Conservation (phyloP, 2,797 vertebrate genomes). For the Mergus octosetaceus region DNA sequence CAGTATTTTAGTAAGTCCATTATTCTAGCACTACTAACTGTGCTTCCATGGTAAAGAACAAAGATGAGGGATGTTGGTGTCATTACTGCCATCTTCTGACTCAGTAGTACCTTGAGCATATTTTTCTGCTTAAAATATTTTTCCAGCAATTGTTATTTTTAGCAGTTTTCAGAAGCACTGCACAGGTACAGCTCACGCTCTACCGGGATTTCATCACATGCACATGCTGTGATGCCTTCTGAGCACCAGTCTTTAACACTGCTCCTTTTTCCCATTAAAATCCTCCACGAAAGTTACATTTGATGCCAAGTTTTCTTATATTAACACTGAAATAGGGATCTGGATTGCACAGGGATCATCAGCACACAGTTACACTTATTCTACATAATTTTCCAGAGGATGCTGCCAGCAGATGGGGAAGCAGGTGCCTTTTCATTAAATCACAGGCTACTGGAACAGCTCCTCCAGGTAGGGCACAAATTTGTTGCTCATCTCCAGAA, state of each 20-base stretch:
- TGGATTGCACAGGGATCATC: background rate
- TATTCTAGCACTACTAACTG: background rate
- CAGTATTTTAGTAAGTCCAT: background rate
- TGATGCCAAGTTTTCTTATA: background rate
- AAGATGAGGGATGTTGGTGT: background rate
- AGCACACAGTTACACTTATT: background rate
- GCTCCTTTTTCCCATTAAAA: background rate
- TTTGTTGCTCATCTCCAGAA: background rate
- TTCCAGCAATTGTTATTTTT: background rate
- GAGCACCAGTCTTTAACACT: background rate
- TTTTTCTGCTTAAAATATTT: background rate
- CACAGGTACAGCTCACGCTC: background rate
- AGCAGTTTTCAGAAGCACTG: background rate
- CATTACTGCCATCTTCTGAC: conserved; percentile 52
- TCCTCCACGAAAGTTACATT: background rate
- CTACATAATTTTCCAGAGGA: background rate
- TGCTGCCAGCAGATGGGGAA: background rate
- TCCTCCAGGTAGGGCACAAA: background rate
- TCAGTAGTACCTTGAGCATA: background rate
- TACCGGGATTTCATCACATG: background rate
- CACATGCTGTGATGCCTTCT: rapidly evolving
- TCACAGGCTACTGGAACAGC: background rate
- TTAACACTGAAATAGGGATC: background rate
- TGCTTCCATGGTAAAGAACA: background rate
- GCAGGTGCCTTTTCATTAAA: background rate